phyloP scores from a whole-genome alignment of 2,113 vertebrate species.

The Prinia subflava region DNA sequence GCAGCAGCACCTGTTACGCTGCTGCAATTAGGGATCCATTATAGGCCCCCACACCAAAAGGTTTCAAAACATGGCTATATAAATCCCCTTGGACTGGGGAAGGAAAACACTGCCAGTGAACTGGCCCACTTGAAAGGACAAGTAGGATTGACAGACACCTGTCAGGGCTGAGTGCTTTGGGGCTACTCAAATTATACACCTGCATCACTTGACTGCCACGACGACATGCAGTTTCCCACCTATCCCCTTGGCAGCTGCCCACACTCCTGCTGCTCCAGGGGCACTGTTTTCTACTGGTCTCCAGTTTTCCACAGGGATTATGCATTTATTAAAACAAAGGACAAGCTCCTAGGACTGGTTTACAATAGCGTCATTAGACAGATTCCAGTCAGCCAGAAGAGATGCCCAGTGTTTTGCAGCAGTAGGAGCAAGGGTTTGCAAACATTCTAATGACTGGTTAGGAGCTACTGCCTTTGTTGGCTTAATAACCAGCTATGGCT shows the following conservation, averaged over 20 bases:
- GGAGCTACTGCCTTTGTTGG: background rate
- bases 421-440: background rate
- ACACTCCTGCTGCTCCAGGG: fast-evolving
- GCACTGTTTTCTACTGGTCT: background rate
- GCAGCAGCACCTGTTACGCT: background rate
- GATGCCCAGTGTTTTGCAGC: background rate
- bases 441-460: background rate
- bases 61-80: background rate
- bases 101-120: background rate
- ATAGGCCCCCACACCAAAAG: background rate
- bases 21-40: background rate
- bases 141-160: background rate
- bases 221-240: background rate
- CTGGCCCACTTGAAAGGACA: background rate
- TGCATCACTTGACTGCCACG: fast-evolving
- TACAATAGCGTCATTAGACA: background rate
- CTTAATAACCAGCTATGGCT: background rate
- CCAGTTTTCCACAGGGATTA: background rate
- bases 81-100: background rate
- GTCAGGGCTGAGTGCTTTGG: background rate
- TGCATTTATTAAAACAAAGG: background rate
- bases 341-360: background rate
- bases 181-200: background rate
- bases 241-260: background rate
- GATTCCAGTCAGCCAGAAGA: background rate